A percentile compares a stretch with the other conserved stretches of the same genome.
Evolutionary conservation across 2,888 invertebrate species (phyloP).

Genomic region (Eupeodes latifasciatus): DNA sequence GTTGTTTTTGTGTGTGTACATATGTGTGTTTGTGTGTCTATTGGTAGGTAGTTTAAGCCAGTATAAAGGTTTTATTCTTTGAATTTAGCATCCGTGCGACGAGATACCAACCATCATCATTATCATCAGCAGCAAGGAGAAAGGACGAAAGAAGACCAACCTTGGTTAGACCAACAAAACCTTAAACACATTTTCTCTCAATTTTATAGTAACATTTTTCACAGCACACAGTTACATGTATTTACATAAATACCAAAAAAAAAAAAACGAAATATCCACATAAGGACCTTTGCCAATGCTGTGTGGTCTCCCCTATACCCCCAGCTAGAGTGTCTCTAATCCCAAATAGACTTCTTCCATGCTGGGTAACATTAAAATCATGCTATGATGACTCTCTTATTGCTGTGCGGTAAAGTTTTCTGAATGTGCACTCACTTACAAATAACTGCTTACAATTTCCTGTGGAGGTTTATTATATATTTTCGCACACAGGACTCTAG

Average conservation of each 20-base stretch:
- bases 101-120: constrained; percentile 51
- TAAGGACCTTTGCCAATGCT: constrained; percentile 38
- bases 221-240: constrained; percentile 22
- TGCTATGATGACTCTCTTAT: constrained; percentile 43
- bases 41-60: constrained; percentile 12
- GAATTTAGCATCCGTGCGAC: constrained; percentile 19
- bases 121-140: constrained; percentile 1
- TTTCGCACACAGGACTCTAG: constrained; percentile 32
- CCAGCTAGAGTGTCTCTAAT: background rate
- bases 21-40: background rate
- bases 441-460: constrained; percentile 62
- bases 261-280: constrained; percentile 10
- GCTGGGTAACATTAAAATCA: constrained; percentile 59
- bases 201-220: constrained; percentile 64
- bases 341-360: constrained; percentile 47
- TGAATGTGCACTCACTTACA: constrained; percentile 63
- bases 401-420: constrained; percentile 64
- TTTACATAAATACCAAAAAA: constrained; percentile 12
- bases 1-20: background rate
- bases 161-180: constrained; percentile 65
- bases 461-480: constrained; percentile 48
- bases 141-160: constrained; percentile 26
- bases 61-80: constrained; percentile 36
- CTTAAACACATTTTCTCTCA: constrained; percentile 53
- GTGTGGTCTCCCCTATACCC: background rate